Evolutionary conservation across 53 echinoderm and acorn worm species (phyloP).

Genomic region (Holothuria leucospilota): DNA sequence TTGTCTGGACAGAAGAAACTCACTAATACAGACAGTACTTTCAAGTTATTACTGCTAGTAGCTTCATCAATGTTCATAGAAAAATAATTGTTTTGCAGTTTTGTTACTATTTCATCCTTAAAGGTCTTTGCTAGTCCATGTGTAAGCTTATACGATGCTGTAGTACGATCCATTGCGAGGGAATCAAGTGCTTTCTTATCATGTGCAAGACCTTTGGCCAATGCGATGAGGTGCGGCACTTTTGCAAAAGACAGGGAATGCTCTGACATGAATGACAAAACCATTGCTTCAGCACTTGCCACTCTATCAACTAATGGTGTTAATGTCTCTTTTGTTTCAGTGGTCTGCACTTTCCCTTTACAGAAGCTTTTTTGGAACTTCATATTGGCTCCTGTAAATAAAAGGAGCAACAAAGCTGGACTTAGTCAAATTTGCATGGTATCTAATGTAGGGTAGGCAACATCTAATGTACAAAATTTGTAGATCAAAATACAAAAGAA

Average conservation of each 20-base stretch:
- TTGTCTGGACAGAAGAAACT: constrained; percentile 40
- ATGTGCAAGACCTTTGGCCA: constrained; percentile 51
- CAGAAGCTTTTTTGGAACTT: constrained; percentile 24
- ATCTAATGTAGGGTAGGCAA: too few relatives aligned
- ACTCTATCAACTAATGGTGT: constrained; percentile 48
- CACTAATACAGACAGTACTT: constrained; percentile 58
- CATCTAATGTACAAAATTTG: too few relatives aligned
- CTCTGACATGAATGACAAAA: constrained; percentile 54
- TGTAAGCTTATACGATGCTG: constrained; percentile 58
- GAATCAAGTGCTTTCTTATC: constrained; percentile 50
- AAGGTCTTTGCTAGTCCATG: constrained; percentile 62
- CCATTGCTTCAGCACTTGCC: constrained; percentile 57
- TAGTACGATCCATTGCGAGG: constrained; percentile 51
- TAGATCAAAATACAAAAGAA: too few relatives aligned
- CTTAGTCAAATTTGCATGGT: too few relatives aligned
- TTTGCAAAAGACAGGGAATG: constrained; percentile 46
- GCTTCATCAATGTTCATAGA: constrained; percentile 70
- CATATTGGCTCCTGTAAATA: not conserved
- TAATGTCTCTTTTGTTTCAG: constrained; percentile 17
- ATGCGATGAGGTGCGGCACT: constrained; percentile 54
- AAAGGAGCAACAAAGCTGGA: not conserved
- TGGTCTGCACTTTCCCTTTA: constrained; percentile 25
- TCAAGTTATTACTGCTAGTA: constrained; percentile 57
- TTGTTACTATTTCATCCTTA: constrained; percentile 46
- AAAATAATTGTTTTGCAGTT: constrained; percentile 46